A percentile compares a stretch with the other conserved stretches of the same genome.
These are phyloP conservation scores for Champsocephalus gunnari DNA, from an alignment of 2,797 vertebrate genomes.

Conservation along the genomic window DNA sequence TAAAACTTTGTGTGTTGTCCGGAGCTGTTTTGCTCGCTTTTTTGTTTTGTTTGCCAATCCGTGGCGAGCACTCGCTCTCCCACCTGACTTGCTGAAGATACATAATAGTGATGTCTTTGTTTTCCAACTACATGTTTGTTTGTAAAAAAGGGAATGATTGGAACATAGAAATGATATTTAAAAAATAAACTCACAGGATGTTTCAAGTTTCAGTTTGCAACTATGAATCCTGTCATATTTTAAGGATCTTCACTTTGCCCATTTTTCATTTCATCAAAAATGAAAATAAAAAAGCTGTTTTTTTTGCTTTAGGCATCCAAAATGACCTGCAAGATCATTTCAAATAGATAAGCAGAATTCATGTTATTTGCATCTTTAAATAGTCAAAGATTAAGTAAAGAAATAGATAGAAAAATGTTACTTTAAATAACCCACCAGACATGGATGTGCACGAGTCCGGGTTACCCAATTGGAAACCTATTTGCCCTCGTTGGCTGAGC, in stretches of 20 bases:
- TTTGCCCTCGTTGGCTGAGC: too few species aligned
- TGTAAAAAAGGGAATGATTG: constrained; percentile 36
- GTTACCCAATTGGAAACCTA: too few species aligned
- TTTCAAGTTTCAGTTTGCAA: constrained; percentile 36
- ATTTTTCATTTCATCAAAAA: neutral
- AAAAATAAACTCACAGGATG: constrained; percentile 16
- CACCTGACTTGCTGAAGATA: constrained; percentile 57
- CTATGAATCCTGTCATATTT: constrained; percentile 28
- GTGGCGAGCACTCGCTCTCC: constrained; percentile 68
- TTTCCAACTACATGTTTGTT: constrained; percentile 48
- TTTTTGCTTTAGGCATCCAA: neutral
- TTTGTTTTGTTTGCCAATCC: constrained; percentile 78
- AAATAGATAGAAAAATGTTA: constrained; percentile 6
- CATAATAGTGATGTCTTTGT: constrained; percentile 58
- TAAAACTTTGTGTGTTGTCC: constrained; percentile 77
- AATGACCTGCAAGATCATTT: neutral
- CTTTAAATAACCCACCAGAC: neutral
- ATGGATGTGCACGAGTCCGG: too few species aligned
- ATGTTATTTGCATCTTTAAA: neutral
- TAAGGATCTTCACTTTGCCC: constrained; percentile 9
- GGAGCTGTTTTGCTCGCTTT: constrained; percentile 71
- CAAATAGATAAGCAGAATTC: neutral
- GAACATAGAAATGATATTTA: constrained; percentile 12
- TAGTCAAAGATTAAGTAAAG: neutral
- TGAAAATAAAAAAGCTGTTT: neutral